Evolutionary conservation across 2,888 invertebrate species (phyloP), one percentile per base, ranked within the genome.

Genomic region (Leptarthrus brevirostris): DNA sequence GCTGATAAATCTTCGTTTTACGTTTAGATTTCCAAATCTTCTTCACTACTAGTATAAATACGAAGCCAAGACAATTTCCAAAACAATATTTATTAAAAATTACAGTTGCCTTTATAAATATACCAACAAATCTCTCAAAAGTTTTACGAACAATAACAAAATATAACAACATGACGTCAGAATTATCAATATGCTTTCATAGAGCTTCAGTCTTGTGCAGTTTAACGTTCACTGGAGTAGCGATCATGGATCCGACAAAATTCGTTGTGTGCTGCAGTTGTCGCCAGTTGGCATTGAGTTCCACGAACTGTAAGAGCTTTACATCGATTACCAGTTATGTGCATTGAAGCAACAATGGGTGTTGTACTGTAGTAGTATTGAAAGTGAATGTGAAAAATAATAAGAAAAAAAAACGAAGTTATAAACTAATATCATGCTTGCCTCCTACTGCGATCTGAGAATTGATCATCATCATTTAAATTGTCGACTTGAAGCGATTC

Each of bases 181-280:
- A n/a, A n/a, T n/a, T n/a, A n/a, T n/a, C n/a, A n/a, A n/a, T n/a
- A n/a, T n/a, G n/a, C n/a, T n/a, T n/a, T n/a, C n/a, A n/a, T n/a
- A n/a, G n/a, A n/a, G n/a, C n/a, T n/a, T n/a, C n/a, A n/a, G n/a
- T n/a, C n/a, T n/a, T n/a, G n/a, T n/a, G n/a, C n/a, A n/a, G n/a
- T n/a, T n/a, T n/a, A 8, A 30, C 8, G 30, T 30, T 30, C 30
- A 30, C 8, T 30, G 8, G 30, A 3, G 8, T 3, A 8, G 8
- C 30, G 30, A 5, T 74, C 74, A 73, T 76, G 76, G 8, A 76
- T 73, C 14, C 76, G 52, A 49, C 76, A 76, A 26, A 61, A 74
- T 12, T 72, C 53, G 5, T 36, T 16, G 6, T 36, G 20, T 6
- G 40, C n/a, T 26, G 47, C 49, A n/a, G 54, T 30, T 44, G 53